Percentiles rank a stretch among this genome's conserved stretches.
These are phyloP conservation scores for Philereme transversata DNA, from an alignment of 2,888 invertebrate species.

Conservation along the genomic window DNA sequence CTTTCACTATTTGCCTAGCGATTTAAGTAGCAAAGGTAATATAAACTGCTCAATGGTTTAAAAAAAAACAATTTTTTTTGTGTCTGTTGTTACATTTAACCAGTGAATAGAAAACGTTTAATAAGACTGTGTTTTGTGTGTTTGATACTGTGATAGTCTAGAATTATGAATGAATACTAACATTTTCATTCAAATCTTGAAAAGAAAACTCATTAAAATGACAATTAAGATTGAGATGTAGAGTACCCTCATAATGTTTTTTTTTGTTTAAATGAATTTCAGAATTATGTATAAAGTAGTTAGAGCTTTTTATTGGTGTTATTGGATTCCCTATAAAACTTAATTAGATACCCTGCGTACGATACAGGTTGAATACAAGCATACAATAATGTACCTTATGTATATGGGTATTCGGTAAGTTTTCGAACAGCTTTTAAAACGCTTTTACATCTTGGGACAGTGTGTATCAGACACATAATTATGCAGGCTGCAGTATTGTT, in stretches of 20 bases:
- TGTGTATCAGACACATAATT: conserved; percentile 56
- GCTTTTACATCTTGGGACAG: conserved; percentile 16
- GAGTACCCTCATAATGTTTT: background rate
- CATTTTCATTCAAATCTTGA: conserved; percentile 15
- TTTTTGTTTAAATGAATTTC: background rate
- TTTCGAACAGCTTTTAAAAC: conserved; percentile 25
- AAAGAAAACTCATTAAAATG: background rate
- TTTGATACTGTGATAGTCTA: conserved; percentile 56
- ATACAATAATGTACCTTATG: conserved; percentile 8
- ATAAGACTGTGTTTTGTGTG: conserved; percentile 73
- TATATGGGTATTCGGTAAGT: conserved; percentile 11
- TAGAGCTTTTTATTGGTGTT: conserved; percentile 32
- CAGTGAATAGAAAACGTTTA: conserved; percentile 52
- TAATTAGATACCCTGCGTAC: background rate
- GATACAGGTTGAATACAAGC: conserved; percentile 1
- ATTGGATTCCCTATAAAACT: conserved; percentile 14
- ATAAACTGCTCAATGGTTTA: no score
- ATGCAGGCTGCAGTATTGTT: conserved; percentile 60
- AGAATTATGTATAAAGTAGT: conserved; percentile 26
- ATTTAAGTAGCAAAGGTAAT: no score
- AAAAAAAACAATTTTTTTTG: no score
- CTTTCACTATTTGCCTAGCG: no score
- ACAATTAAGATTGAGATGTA: background rate
- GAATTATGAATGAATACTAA: conserved; percentile 32
- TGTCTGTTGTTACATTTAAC: background rate